phyloP scores from a whole-genome alignment of 2,888 invertebrate genomes.

The Drosophila parthenogenetica region DNA sequence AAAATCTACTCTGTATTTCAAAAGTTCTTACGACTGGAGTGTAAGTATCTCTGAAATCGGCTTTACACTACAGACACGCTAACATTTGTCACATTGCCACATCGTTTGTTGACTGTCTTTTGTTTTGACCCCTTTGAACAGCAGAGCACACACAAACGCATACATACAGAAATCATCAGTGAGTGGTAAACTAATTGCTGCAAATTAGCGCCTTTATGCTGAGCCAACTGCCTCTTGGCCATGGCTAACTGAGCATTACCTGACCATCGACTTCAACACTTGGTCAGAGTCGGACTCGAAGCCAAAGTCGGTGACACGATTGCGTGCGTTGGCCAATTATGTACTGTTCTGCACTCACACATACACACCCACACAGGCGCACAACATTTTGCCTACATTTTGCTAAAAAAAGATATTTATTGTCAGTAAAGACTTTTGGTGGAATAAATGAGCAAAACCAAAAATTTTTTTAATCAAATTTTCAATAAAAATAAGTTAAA shows the following conservation, averaged over 20 bases:
- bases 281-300: too few species aligned
- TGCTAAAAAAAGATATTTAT: conserved; percentile 25
- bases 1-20: background rate
- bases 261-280: conserved; percentile 34
- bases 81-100: conserved; percentile 14
- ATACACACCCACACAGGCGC: conserved; percentile 32
- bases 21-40: background rate
- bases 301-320: conserved; percentile 18
- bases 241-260: conserved; percentile 41
- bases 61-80: too few species aligned
- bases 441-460: background rate
- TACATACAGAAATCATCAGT: conserved; percentile 4
- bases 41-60: too few species aligned
- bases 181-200: conserved; percentile 68
- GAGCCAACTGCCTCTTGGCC: conserved; percentile 31
- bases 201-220: conserved; percentile 79
- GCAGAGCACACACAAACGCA: background rate
- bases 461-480: background rate
- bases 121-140: background rate
- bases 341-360: conserved; percentile 32
- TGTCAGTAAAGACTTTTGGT: conserved; percentile 8
- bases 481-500: background rate
- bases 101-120: conserved; percentile 40
- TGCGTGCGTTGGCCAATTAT: conserved; percentile 64
- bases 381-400: conserved; percentile 21